Evolutionary conservation across 2,113 vertebrate genomes (phyloP).

Genomic region (Tapirus terrestris): DNA sequence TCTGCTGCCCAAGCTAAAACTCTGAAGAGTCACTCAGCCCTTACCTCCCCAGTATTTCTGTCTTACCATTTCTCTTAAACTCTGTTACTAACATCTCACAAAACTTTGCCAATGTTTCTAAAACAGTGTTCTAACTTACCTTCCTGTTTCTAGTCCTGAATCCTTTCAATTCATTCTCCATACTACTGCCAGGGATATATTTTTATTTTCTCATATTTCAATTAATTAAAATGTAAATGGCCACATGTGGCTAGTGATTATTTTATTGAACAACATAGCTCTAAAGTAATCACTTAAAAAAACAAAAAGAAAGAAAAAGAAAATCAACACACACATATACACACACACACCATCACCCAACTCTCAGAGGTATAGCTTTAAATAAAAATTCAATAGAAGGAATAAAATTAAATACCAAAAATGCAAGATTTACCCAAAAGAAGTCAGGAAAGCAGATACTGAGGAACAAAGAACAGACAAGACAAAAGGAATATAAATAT

Average conservation of each 20-base stretch:
- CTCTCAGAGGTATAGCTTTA: background rate
- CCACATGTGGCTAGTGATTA: background rate
- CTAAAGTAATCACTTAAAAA: background rate
- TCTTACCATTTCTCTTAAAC: background rate
- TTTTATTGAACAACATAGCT: background rate
- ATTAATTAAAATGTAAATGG: constrained; percentile 20
- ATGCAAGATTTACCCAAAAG: background rate
- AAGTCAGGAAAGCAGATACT: background rate
- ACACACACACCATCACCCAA: background rate
- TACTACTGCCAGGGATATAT: background rate
- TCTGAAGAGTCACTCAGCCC: background rate
- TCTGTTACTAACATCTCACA: background rate
- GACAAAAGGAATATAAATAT: background rate
- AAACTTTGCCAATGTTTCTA: background rate
- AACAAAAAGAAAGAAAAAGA: background rate
- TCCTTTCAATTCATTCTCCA: background rate
- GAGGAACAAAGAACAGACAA: background rate
- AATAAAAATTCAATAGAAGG: background rate
- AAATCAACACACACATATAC: background rate
- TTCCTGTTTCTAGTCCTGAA: background rate
- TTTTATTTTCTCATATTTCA: constrained; percentile 1
- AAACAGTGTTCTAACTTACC: background rate
- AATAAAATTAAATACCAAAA: constrained; percentile 18
- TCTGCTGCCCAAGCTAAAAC: background rate
- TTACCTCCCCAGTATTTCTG: background rate